These are phyloP conservation scores for Drosophila pruinosa DNA, from an alignment of 1,140 invertebrate species.

Conservation along the genomic window DNA sequence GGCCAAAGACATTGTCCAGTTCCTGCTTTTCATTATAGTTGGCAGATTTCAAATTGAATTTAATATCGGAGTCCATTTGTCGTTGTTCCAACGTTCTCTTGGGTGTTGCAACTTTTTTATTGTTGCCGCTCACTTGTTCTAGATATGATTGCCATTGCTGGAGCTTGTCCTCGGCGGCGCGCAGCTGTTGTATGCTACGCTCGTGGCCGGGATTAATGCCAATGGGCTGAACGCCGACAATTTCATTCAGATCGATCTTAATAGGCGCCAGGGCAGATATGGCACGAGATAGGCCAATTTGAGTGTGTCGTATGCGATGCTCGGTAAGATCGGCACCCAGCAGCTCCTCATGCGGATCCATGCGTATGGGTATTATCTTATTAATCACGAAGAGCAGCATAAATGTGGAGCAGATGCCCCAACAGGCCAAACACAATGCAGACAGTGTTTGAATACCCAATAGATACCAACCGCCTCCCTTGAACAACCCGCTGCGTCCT, in stretches of 20 bases:
- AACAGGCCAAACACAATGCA: conserved; percentile 87
- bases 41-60: conserved; percentile 39
- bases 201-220: conserved; percentile 85
- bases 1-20: conserved; percentile 54
- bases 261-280: conserved; percentile 85
- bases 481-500: conserved; percentile 92
- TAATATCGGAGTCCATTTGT: conserved; percentile 41
- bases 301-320: conserved; percentile 87
- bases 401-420: conserved; percentile 89
- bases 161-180: conserved; percentile 73
- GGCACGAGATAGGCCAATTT: conserved; percentile 86
- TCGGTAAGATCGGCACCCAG: conserved; percentile 94
- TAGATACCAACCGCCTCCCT: conserved; percentile 94
- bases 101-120: conserved; percentile 1
- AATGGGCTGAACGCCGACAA: conserved; percentile 83
- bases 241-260: conserved; percentile 82
- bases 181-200: conserved; percentile 83
- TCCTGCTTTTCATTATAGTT: conserved; percentile 6
- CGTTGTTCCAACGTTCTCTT: conserved; percentile 21
- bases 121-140: conserved; percentile 53
- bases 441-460: conserved; percentile 91
- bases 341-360: conserved; percentile 92
- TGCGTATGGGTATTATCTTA: conserved; percentile 91
- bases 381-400: conserved; percentile 90
- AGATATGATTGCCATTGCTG: conserved; percentile 76